Evolutionary conservation across 2,888 invertebrate genomes (phyloP), one percentile per base, ranked within the genome.

Genomic region (Agriopis marginaria): DNA sequence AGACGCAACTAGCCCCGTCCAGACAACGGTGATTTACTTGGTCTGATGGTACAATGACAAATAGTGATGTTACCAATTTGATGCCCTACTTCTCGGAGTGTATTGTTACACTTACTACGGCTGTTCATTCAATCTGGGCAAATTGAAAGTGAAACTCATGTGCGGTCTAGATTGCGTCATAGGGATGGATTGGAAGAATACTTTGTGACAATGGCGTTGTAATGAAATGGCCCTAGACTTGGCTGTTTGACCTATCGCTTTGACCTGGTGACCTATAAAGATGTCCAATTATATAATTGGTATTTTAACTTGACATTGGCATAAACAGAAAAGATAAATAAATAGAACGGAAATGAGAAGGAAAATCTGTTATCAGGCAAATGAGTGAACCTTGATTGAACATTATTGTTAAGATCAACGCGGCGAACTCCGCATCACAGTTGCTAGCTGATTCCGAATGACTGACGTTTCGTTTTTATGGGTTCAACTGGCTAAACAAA

Each of bases 71-170:
- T 61, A 65, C 69, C 61, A 62, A 69, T 64, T 63, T 63, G 51
- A 59, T 63, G 68, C 32, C 63, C 68, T 55, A 68, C 54, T 58
- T 69, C 65, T 61, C 17, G 39, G 7, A 49, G 49, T 49, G 47
- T 44, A 53, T 44, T 51, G 51, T 51, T 51, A 14, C 11, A 45
- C 45, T 53, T 62, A 53, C n/a, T 23, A 59, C 14, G 14, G 14
- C n/a, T 14, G 8, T 59, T 59, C 44, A 45, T 58, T 58, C 45
- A 45, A 58, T 58, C 47, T 45, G 23, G 45, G 23, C 45, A 61
- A 55, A 69, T 69, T 65, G 70, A 70, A 70, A 70, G 70, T 70
- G 59, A 70, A 63, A 53, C 69, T 70, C 54, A 66, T 63, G 59
- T 63, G 51, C 32, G 65, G 40, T 42, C 65, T 53, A 54, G 47